phyloP scores from a whole-genome alignment of 2,113 vertebrate species.

The Tychaedon coryphoeus region DNA sequence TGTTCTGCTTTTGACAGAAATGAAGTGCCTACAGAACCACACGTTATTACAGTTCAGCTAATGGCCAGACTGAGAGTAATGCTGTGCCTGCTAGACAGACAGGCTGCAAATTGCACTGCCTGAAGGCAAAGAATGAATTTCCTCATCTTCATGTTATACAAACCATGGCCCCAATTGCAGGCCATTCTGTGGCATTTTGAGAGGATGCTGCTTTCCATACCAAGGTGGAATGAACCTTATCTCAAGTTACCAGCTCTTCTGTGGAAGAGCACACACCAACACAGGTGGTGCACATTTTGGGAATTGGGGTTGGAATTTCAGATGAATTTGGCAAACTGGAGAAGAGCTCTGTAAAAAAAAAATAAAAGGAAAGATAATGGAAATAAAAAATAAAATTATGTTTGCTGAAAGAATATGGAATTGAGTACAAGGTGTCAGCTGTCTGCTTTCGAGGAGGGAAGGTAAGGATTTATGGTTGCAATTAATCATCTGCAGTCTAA shows the following conservation, averaged over 20 bases:
- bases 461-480: neutral
- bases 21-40: neutral
- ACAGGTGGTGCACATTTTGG: neutral
- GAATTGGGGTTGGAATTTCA: neutral
- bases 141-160: neutral
- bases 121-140: neutral
- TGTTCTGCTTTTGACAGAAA: neutral
- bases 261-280: neutral
- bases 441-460: neutral
- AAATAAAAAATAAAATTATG: neutral
- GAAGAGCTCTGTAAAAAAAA: neutral
- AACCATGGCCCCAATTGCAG: neutral
- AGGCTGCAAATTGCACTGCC: constrained; percentile 16
- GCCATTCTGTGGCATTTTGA: neutral
- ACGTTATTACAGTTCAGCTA: neutral
- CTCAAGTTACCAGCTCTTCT: neutral
- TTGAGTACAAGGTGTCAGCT: neutral
- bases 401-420: neutral
- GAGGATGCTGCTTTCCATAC: neutral
- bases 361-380: neutral
- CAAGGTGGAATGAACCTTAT: neutral
- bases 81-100: neutral
- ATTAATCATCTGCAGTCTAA: neutral
- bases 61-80: neutral
- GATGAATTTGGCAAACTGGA: neutral